Evolutionary conservation across 1,140 invertebrate genomes (phyloP).

Genomic region (Fopius arisanus): DNA sequence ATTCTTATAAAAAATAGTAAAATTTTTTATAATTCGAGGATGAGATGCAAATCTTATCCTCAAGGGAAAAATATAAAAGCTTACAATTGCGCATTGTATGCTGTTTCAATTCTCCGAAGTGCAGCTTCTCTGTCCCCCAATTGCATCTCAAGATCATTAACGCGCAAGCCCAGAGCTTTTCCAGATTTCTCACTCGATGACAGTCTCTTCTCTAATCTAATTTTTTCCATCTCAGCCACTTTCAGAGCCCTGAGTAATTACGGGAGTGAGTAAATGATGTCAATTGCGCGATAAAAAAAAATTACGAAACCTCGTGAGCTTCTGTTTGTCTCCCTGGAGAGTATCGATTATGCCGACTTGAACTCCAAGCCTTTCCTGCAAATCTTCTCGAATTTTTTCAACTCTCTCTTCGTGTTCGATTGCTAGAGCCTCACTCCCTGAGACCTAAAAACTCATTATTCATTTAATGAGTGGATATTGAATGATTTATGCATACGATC

Average conservation of each 20-base stretch:
- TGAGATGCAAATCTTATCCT: not conserved
- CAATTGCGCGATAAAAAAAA: not conserved
- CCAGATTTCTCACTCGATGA: slow-evolving; percentile 37
- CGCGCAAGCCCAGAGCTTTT: slow-evolving; percentile 33
- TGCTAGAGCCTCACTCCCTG: slow-evolving; percentile 41
- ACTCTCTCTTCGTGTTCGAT: slow-evolving; percentile 36
- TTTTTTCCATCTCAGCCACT: slow-evolving; percentile 36
- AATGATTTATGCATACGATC: not conserved
- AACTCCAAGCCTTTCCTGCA: slow-evolving; percentile 45
- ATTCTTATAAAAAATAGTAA: not conserved
- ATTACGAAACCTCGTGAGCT: slow-evolving; percentile 41
- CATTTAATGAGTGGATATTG: not conserved
- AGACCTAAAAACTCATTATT: slow-evolving; percentile 41
- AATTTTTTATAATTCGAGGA: too few species aligned
- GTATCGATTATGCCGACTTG: slow-evolving; percentile 48
- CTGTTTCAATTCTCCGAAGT: slow-evolving; percentile 43
- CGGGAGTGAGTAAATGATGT: not conserved
- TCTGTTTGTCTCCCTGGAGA: slow-evolving; percentile 51
- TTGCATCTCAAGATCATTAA: slow-evolving; percentile 44
- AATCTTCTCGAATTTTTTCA: slow-evolving; percentile 42
- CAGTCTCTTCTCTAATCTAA: slow-evolving; percentile 39
- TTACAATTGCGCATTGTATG: slow-evolving; percentile 49
- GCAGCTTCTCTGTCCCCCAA: slow-evolving; percentile 45
- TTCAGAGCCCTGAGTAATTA: slow-evolving; percentile 39
- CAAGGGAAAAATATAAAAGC: slow-evolving; percentile 21